Evolutionary conservation across 2,113 vertebrate species (phyloP).

Genomic region (Cottus gobio): DNA sequence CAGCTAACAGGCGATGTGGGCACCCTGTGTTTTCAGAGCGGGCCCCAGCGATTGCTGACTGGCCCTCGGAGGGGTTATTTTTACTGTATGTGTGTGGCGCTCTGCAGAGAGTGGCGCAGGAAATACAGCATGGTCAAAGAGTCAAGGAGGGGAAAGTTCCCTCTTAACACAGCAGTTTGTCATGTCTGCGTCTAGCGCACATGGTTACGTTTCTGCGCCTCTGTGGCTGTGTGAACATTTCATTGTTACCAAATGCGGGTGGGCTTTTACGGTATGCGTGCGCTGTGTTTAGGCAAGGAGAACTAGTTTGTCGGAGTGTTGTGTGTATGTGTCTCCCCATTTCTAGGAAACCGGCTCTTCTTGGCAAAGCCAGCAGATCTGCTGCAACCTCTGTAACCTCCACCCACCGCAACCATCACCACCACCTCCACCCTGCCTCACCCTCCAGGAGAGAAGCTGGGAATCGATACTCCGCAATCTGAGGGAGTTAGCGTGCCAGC

Average conservation of each 20-base stretch:
- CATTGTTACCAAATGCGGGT: slow-evolving; percentile 58
- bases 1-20: slow-evolving; percentile 79
- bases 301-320: slow-evolving; percentile 53
- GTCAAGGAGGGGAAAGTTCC: slow-evolving; percentile 72
- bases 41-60: slow-evolving; percentile 75
- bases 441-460: slow-evolving; percentile 59
- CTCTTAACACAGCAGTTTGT: slow-evolving; percentile 74
- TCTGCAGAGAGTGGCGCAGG: slow-evolving; percentile 55
- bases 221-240: slow-evolving; percentile 32
- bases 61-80: slow-evolving; percentile 74
- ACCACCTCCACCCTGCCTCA: slow-evolving; percentile 60
- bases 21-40: slow-evolving; percentile 77
- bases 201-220: slow-evolving; percentile 30
- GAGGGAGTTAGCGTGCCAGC: slow-evolving; percentile 50
- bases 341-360: slow-evolving; percentile 75
- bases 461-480: slow-evolving; percentile 64
- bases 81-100: slow-evolving; percentile 67
- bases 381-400: slow-evolving; percentile 62
- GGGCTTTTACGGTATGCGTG: slow-evolving; percentile 47
- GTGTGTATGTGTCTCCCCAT: slow-evolving; percentile 42
- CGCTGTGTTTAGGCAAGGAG: slow-evolving; percentile 48
- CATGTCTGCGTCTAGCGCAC: slow-evolving; percentile 7
- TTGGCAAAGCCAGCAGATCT: slow-evolving; percentile 66
- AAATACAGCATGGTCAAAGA: slow-evolving; percentile 71
- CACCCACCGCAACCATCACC: slow-evolving; percentile 55